Base-by-base conservation (phyloP, 2,888 invertebrate species). In the Hirtodrosophila histrioides region DNA sequence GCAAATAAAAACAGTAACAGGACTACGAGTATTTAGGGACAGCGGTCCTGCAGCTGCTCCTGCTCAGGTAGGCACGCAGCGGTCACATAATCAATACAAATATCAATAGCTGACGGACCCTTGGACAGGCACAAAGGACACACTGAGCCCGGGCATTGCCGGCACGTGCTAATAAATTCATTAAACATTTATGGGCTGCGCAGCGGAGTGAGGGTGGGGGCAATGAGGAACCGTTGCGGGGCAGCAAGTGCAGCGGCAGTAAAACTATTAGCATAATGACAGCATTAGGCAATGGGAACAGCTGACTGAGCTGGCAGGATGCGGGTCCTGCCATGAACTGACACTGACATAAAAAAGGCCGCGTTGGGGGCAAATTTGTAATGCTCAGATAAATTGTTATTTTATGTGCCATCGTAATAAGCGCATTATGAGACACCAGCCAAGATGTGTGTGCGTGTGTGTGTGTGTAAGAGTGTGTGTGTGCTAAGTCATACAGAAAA, bases 341-440 rank as follows among this genome's bases (percentile, higher is more conserved):
- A 3, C 27, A 27, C 17, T 17, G 63, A 65, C 86, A 84, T 80
- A 82, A 65, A 78, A 31, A 78, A 60, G 49, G 60, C 65, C 68
- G 61, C 65, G 54, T 60, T 69, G 66, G 53, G 69, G 67, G 57
- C 70, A 75, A 80, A 73, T 87, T 78, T 75, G 88, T 88, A 87
- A 88, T 88, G 85, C 78, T 83, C 78, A 82, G 69, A 82, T 86
- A 86, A 88, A 86, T 86, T 86, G 87, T 88, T 86, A 86, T 88
- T 82, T 86, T 86, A 86, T 87, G 85, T 88, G 85, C 72, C 81
- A 83, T 77, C 81, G 86, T 88, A 85, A 88, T 85, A 85, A 85
- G 88, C 88, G 84, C 78, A 88, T 85, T 88, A 85, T 67, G 68
- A 77, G 66, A 68, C 53, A 67, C 58, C 58, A 50, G 45, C 35